Evolutionary conservation across 1,140 invertebrate species (phyloP).

Genomic region (Drosophila carrolli): DNA sequence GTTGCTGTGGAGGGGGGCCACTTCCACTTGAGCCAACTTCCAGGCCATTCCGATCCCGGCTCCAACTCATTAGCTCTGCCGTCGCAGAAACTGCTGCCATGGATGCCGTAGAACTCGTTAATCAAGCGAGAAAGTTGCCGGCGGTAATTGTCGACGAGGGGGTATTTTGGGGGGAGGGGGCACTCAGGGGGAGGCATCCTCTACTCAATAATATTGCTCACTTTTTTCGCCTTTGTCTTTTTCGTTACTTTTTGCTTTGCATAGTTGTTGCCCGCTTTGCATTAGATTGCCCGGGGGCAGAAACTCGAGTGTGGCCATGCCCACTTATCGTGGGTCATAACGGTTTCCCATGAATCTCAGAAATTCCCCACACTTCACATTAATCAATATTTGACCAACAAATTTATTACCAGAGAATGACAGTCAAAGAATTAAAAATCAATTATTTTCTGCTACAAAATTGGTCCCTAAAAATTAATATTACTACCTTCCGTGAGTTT

Average conservation of each 20-base stretch:
- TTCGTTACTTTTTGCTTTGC: slow-evolving; percentile 18
- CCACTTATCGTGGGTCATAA: neutral
- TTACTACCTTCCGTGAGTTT: no score
- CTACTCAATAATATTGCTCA: slow-evolving; percentile 33
- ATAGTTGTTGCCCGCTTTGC: slow-evolving; percentile 18
- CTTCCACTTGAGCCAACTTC: slow-evolving; percentile 59
- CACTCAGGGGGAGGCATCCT: slow-evolving; percentile 13
- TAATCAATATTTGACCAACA: neutral
- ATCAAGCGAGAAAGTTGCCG: slow-evolving; percentile 79
- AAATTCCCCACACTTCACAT: no score
- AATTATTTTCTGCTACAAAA: neutral
- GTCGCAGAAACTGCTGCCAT: slow-evolving; percentile 26
- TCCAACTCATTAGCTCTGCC: slow-evolving; percentile 63
- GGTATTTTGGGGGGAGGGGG: neutral
- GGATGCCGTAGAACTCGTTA: slow-evolving; percentile 78
- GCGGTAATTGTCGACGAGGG: slow-evolving; percentile 27
- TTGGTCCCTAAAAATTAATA: no score
- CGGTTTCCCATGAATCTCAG: neutral
- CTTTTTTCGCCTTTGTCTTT: slow-evolving; percentile 19
- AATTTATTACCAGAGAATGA: neutral
- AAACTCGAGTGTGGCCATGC: slow-evolving; percentile 19
- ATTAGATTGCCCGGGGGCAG: slow-evolving; percentile 43
- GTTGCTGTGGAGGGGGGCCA: slow-evolving; percentile 27
- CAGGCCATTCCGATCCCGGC: slow-evolving; percentile 35
- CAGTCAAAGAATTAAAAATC: neutral